Base-by-base conservation (phyloP, 2,113 vertebrate species). In the Vireo altiloquus region DNA sequence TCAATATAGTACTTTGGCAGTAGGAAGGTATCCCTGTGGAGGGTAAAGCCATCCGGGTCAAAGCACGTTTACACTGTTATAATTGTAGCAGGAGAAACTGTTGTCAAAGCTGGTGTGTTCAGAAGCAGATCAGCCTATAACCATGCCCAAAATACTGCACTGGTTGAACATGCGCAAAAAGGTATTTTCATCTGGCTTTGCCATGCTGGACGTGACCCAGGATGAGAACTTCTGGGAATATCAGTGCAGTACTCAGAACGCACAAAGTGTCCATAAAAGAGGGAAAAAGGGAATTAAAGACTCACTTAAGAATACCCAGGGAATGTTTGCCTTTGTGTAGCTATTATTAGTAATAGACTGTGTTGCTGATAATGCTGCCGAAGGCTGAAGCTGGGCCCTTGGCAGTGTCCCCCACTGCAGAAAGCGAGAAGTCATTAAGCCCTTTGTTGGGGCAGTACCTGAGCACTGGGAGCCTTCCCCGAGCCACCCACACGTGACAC, bases 221-320 rank as follows among this genome's bases (percentile, higher is more conserved):
- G 27, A 28, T 49, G 25, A 64, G 53, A 75, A 42, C 31, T 69
- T 56, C 20, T 42, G 46, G 54, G 33, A 65, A 13, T 5, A 15
- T 37, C 54, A 56, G 35, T 20, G 25, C 21, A 35, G 9, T 46
- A 14, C 39, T 63, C 37, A 65, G 30, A 91, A 16, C 5, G 28
- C 44, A 40, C 0, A 0, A 49, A 64, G 6, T 23, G 7, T 33
- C 44, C 44, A 13, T 8, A 28, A 54, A 61, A 46, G 31, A 11
- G 13, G 5, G 2, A 37, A 44, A 70, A 70, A 30, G 2, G 6
- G 16, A 60, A n/a, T 18, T 47, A 37, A 69, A 70, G 56, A 37
- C 21, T 57, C 18, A 7, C 12, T 84, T 79, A 37, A 69, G 49
- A 54, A 60, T 20, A 61, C 6, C 12, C 35, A 63, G 39, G 35